phyloP scores from a whole-genome alignment of 2,113 vertebrate species.

The Dermatemys mawii region DNA sequence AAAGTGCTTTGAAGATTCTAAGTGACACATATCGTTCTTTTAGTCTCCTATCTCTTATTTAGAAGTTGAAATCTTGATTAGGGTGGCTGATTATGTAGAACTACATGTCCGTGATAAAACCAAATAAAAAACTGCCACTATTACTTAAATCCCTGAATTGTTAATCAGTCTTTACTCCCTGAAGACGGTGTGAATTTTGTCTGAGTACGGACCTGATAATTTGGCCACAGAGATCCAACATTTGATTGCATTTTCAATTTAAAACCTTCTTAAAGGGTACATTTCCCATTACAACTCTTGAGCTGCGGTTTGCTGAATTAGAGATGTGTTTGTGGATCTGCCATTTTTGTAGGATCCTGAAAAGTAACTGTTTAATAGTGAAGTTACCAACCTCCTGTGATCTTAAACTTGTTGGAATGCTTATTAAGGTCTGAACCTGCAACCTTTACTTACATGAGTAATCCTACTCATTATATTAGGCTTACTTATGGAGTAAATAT shows the following conservation, averaged over 20 bases:
- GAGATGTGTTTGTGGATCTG: neutral
- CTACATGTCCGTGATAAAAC: neutral
- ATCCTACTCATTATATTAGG: neutral
- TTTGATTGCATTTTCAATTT: neutral
- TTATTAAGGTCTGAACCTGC: neutral
- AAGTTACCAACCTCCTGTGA: neutral
- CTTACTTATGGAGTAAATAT: slow-evolving; percentile 36
- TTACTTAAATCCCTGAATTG: neutral
- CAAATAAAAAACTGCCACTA: neutral
- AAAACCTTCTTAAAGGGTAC: neutral
- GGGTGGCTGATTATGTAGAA: neutral
- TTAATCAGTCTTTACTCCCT: neutral
- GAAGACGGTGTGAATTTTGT: neutral
- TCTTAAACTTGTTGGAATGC: neutral
- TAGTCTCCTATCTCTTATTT: neutral
- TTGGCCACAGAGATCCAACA: neutral
- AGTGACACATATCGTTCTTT: fast-evolving
- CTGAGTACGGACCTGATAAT: neutral
- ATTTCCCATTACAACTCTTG: neutral
- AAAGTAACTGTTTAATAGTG: neutral
- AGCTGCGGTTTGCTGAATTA: neutral
- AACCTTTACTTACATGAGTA: neutral
- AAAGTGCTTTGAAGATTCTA: neutral
- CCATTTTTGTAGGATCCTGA: neutral
- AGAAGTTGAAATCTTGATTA: slow-evolving; percentile 29